A percentile compares a stretch with the other conserved stretches of the same genome.
Evolutionary conservation across 2,888 invertebrate species (phyloP).

Genomic region (Palloptera scutellata): DNA sequence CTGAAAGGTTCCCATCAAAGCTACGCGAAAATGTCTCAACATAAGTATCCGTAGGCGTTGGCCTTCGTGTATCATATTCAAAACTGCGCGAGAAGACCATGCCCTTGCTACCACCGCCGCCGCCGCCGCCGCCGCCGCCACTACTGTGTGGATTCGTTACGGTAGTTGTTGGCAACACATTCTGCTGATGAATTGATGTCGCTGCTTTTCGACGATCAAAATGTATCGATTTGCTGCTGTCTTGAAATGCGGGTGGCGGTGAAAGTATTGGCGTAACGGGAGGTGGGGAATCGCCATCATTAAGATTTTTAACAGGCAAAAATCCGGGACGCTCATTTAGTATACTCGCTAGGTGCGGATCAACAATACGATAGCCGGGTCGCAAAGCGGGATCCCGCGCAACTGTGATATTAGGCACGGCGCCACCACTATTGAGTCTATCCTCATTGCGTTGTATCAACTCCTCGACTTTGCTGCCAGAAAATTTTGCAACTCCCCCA

Average conservation of each 20-base stretch:
- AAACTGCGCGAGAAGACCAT: conserved; percentile 65
- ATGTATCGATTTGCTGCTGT: conserved; percentile 58
- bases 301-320: conserved; percentile 59
- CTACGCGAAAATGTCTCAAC: conserved; percentile 64
- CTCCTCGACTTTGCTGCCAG: conserved; percentile 62
- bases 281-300: conserved; percentile 68
- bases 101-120: conserved; percentile 49
- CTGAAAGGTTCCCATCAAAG: conserved; percentile 63
- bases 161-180: conserved; percentile 63
- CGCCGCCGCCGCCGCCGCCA: conserved; percentile 40
- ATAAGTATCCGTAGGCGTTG: conserved; percentile 55
- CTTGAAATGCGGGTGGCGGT: conserved; percentile 76
- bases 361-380: conserved; percentile 60
- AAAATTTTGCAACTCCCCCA: conserved; percentile 43
- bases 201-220: conserved; percentile 48
- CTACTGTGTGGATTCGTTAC: conserved; percentile 49
- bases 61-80: conserved; percentile 62
- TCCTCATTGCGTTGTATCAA: conserved; percentile 63
- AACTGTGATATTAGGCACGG: conserved; percentile 15
- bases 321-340: conserved; percentile 64
- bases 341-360: conserved; percentile 60
- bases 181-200: conserved; percentile 44
- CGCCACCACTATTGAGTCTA: conserved; percentile 39
- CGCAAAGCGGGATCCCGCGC: conserved; percentile 52
- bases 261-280: conserved; percentile 76